Evolutionary conservation across 2,888 invertebrate species (phyloP).

Genomic region (Diaphora mendica): DNA sequence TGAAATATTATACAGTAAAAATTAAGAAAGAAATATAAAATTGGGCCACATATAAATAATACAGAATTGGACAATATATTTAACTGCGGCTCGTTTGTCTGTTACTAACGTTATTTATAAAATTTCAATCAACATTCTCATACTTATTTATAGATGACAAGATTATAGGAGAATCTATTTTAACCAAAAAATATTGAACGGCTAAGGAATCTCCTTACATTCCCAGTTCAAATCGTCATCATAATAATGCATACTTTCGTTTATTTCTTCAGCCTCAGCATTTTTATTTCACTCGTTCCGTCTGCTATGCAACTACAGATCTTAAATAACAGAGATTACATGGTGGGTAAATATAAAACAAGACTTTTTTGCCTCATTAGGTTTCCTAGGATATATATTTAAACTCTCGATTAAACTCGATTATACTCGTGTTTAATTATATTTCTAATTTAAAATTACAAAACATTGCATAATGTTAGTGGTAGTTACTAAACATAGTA

Average conservation of each 20-base stretch:
- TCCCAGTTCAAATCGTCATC: constrained; percentile 75
- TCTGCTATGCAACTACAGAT: constrained; percentile 65
- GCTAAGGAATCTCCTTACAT: constrained; percentile 55
- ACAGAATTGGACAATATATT: neutral
- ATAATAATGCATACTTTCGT: constrained; percentile 85
- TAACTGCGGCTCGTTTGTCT: constrained; percentile 1
- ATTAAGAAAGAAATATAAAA: neutral
- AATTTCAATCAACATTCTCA: constrained; percentile 44
- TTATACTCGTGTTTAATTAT: too few species aligned
- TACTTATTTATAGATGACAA: constrained; percentile 43
- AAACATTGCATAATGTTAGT: too few species aligned
- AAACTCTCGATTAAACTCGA: too few species aligned
- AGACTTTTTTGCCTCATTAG: neutral
- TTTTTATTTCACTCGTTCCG: constrained; percentile 80
- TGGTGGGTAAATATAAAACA: neutral
- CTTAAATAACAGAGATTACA: constrained; percentile 57
- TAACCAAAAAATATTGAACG: constrained; percentile 31
- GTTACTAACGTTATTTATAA: constrained; percentile 27
- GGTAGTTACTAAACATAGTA: too few species aligned
- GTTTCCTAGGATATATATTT: too few species aligned
- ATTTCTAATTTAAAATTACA: too few species aligned
- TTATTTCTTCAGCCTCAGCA: constrained; percentile 79
- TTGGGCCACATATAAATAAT: neutral
- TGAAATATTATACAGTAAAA: neutral
- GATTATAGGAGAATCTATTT: constrained; percentile 33